Conservation (phyloP, 1,140 invertebrate genomes). For the Brachionus angularis region DNA sequence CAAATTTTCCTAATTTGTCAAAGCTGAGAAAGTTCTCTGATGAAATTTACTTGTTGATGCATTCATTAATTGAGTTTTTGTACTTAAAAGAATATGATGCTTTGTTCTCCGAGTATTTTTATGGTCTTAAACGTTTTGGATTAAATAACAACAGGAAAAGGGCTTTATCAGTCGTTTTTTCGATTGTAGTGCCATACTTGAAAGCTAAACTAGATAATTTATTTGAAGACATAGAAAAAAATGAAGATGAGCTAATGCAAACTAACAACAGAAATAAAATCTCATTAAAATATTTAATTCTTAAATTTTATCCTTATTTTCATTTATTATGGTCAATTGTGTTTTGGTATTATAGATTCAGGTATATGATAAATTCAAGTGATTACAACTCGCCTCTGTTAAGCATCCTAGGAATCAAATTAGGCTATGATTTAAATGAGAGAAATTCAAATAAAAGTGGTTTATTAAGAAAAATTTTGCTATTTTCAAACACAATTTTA, state of each 20-base stretch:
- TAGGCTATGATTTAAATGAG: background rate
- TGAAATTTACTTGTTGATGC: slow-evolving; percentile 26
- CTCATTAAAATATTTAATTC: slow-evolving; percentile 6
- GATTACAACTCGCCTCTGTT: slow-evolving; percentile 24
- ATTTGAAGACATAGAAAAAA: slow-evolving; percentile 25
- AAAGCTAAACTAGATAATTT: slow-evolving; percentile 26
- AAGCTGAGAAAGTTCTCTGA: background rate
- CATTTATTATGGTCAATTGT: slow-evolving; percentile 19
- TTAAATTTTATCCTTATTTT: slow-evolving; percentile 34
- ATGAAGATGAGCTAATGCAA: background rate
- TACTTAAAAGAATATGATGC: slow-evolving; percentile 10
- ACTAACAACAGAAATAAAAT: background rate
- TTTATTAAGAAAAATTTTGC: background rate
- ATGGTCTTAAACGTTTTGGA: background rate
- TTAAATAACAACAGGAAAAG: slow-evolving; percentile 14
- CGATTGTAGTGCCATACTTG: slow-evolving; percentile 25
- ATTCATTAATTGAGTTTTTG: slow-evolving; percentile 20
- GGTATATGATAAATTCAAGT: slow-evolving; percentile 13
- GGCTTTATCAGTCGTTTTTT: slow-evolving; percentile 2
- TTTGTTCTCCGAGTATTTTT: slow-evolving; percentile 37
- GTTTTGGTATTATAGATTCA: slow-evolving; percentile 23
- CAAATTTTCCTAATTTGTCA: background rate
- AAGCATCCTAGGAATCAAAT: slow-evolving; percentile 9
- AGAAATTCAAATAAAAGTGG: background rate
- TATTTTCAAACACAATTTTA: background rate